Evolutionary conservation across 92 coral and sea anemone genomes (phyloP).

Genomic region (Parazoanthus swiftii): DNA sequence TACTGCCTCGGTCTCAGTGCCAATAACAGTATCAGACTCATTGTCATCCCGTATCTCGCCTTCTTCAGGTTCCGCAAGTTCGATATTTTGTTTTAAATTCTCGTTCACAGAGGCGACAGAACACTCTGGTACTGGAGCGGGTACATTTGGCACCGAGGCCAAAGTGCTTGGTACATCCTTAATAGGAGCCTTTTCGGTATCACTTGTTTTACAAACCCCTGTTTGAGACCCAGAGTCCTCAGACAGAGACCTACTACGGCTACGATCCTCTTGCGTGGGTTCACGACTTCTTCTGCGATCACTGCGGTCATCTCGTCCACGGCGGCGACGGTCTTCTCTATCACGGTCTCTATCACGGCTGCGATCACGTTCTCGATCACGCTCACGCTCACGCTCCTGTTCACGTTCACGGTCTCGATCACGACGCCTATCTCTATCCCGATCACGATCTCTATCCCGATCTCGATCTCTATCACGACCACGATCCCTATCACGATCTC

Average conservation of each 20-base stretch:
- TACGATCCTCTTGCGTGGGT: constrained; percentile 48
- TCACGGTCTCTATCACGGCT: constrained; percentile 65
- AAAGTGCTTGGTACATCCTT: constrained; percentile 28
- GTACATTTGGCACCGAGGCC: neutral
- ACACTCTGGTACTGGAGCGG: constrained; percentile 10
- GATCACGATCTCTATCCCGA: constrained; percentile 48
- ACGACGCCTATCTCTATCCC: constrained; percentile 49
- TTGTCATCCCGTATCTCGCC: constrained; percentile 80
- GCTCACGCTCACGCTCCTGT: constrained; percentile 49
- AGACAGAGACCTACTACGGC: constrained; percentile 27
- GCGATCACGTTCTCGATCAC: constrained; percentile 52
- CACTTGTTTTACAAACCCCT: constrained; percentile 1
- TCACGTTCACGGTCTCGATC: constrained; percentile 63
- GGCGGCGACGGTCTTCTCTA: constrained; percentile 58
- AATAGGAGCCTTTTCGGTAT: constrained; percentile 1
- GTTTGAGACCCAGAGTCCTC: constrained; percentile 30
- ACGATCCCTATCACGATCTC: constrained; percentile 21
- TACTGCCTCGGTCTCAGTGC: neutral
- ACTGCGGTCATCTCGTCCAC: constrained; percentile 50
- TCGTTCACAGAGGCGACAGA: constrained; percentile 20
- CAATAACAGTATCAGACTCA: constrained; percentile 33
- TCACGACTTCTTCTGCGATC: constrained; percentile 56
- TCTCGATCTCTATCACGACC: constrained; percentile 41
- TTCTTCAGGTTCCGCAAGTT: constrained; percentile 62
- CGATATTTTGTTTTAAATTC: constrained; percentile 27